Percentiles rank a stretch among this genome's conserved stretches.
Evolutionary conservation across 2,888 invertebrate genomes (phyloP).

Genomic region (Eupithecia dodoneata): DNA sequence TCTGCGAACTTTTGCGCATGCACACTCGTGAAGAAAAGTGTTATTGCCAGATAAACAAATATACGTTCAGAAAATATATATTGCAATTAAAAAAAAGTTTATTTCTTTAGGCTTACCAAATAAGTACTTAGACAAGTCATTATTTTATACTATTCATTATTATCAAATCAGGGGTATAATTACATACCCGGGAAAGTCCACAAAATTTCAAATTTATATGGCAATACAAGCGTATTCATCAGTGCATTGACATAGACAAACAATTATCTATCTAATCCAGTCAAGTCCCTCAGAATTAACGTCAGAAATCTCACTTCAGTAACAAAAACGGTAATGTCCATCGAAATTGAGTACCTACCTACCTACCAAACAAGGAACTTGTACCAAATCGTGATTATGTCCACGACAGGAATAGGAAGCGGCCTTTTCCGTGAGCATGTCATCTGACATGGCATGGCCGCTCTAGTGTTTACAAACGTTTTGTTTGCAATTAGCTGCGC

Average conservation of each 20-base stretch:
- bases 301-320: not conserved
- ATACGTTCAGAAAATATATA: no score
- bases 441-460: not conserved
- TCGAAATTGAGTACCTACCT: not conserved
- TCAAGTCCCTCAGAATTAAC: not conserved
- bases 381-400: conserved; percentile 3
- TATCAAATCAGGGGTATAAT: not conserved
- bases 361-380: no score
- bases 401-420: not conserved
- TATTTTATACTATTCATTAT: no score
- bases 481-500: not conserved
- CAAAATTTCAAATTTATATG: conserved; percentile 3
- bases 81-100: no score
- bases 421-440: conserved; percentile 1
- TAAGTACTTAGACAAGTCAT: no score
- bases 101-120: no score
- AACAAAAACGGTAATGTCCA: conserved; percentile 1
- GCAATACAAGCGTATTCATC: not conserved
- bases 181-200: not conserved
- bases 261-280: not conserved
- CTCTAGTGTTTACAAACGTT: not conserved
- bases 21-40: no score
- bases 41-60: no score
- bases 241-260: not conserved
- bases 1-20: no score